Conservation (phyloP, 1,140 invertebrate species). For the Bombus pyrosoma region DNA sequence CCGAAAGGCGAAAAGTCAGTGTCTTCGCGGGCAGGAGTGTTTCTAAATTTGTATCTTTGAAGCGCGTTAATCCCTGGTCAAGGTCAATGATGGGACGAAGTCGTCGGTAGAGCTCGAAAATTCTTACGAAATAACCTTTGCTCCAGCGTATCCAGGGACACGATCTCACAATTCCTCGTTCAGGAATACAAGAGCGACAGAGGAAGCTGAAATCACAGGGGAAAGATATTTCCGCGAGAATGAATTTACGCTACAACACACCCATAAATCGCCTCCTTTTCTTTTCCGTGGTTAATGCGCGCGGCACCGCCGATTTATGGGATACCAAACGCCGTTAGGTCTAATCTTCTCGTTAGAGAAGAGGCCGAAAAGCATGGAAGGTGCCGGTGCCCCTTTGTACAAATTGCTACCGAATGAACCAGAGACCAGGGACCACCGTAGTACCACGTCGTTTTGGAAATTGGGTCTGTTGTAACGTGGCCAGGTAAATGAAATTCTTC, state of each 20-base stretch:
- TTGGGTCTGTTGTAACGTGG: not conserved
- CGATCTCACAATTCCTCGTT: conserved; percentile 39
- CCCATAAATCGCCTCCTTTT: conserved; percentile 63
- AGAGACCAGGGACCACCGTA: conserved; percentile 2
- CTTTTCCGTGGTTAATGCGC: conserved; percentile 52
- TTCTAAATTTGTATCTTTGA: not conserved
- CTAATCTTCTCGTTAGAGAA: conserved; percentile 60
- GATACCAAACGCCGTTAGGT: conserved; percentile 57
- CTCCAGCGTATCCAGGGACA: not conserved
- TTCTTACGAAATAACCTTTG: conserved; percentile 36
- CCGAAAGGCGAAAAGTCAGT: too few relatives aligned
- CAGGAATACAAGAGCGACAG: conserved; percentile 31
- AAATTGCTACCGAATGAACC: conserved; percentile 40
- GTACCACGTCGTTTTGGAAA: not conserved
- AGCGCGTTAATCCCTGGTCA: conserved; percentile 26
- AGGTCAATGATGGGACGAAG: conserved; percentile 23
- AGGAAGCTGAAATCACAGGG: not conserved
- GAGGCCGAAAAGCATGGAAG: conserved; percentile 21
- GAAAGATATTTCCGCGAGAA: conserved; percentile 62
- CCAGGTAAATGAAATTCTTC: conserved; percentile 36
- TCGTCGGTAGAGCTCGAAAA: not conserved
- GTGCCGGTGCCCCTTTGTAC: conserved; percentile 35
- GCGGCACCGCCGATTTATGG: conserved; percentile 58
- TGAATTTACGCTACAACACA: conserved; percentile 55
- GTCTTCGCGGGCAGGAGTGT: too few relatives aligned